These are phyloP conservation scores for Strongylocentrotus purpuratus DNA, from an alignment of 35 echinoderm and acorn worm species.

Conservation along the genomic window DNA sequence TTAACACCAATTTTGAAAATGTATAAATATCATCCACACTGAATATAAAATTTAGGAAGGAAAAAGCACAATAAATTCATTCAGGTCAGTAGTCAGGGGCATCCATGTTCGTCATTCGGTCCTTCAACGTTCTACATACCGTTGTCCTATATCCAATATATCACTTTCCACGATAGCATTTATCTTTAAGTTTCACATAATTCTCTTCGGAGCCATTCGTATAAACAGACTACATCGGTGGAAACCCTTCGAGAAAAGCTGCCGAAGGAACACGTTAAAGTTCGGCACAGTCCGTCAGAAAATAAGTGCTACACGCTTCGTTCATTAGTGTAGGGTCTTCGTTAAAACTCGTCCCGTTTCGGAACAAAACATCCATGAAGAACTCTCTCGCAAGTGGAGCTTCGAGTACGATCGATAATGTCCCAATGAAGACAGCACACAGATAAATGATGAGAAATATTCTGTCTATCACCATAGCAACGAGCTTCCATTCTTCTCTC, in stretches of 20 bases:
- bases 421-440: conserved; percentile 73
- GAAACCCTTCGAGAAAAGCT: neutral
- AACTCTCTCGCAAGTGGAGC: conserved; percentile 93
- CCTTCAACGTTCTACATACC: too few species aligned
- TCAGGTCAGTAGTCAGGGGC: neutral
- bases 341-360: conserved; percentile 29
- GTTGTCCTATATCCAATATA: neutral
- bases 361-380: conserved; percentile 61
- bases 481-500: conserved; percentile 89
- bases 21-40: neutral
- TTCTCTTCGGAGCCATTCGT: neutral
- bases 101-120: neutral
- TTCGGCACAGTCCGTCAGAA: neutral
- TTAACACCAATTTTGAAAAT: neutral
- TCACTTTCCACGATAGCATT: neutral
- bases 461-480: conserved; percentile 94
- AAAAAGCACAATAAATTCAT: neutral
- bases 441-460: conserved; percentile 93
- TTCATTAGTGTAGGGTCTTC: neutral
- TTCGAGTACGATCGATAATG: conserved; percentile 78
- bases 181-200: neutral
- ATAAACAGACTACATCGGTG: neutral
- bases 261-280: neutral
- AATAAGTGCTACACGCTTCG: neutral
- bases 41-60: neutral